These are phyloP conservation scores for Drosophila borborema DNA, from an alignment of 2,888 invertebrate genomes.

Conservation along the genomic window DNA sequence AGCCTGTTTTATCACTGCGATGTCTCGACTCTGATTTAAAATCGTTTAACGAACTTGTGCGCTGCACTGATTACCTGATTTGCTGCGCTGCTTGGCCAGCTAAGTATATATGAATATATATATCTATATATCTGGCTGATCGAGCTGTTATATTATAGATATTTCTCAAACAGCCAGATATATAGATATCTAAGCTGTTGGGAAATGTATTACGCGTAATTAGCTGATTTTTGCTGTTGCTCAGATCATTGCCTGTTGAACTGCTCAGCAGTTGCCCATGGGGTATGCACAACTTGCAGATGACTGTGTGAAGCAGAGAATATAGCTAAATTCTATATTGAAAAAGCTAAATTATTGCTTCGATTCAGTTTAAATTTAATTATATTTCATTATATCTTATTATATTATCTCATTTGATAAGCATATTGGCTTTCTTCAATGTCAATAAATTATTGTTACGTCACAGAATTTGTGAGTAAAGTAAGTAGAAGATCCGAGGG, in stretches of 20 bases:
- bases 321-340: not conserved
- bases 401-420: too few species aligned
- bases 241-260: not conserved
- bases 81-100: not conserved
- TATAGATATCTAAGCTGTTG: not conserved
- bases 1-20: slow-evolving; percentile 55
- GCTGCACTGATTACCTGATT: slow-evolving; percentile 46
- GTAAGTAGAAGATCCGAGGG: too few species aligned
- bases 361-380: not conserved
- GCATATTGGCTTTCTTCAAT: too few species aligned
- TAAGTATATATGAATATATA: not conserved
- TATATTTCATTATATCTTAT: not conserved
- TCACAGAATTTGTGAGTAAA: too few species aligned
- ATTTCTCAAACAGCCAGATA: not conserved
- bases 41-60: slow-evolving; percentile 71
- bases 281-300: not conserved
- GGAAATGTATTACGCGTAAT: slow-evolving; percentile 15
- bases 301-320: not conserved
- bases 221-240: slow-evolving; percentile 16
- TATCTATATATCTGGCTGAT: not conserved
- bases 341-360: not conserved
- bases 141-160: not conserved
- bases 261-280: not conserved
- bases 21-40: slow-evolving; percentile 66
- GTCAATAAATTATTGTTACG: too few species aligned